A percentile compares a stretch with the other conserved stretches of the same genome.
Conservation (phyloP, 2,113 vertebrate species). For the Nestor notabilis region DNA sequence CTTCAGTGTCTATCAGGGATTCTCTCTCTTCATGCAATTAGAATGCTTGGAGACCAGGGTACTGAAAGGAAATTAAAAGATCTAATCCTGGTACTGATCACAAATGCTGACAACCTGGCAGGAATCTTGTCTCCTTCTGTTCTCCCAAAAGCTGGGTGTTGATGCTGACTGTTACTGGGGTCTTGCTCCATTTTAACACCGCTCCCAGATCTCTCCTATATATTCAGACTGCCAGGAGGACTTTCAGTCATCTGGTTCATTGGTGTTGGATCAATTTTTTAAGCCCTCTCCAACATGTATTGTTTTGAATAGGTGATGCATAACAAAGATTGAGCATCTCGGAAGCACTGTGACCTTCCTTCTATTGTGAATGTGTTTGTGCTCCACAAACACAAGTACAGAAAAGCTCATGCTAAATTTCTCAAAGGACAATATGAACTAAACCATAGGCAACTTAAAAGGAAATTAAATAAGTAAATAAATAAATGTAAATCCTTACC, state of each 20-base stretch:
- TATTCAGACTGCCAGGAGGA: not conserved
- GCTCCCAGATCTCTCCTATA: not conserved
- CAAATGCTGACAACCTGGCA: not conserved
- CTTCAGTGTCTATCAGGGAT: not conserved
- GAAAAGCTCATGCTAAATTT: not conserved
- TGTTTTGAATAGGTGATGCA: slow-evolving; percentile 6
- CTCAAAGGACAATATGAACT: not conserved
- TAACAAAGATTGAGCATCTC: not conserved
- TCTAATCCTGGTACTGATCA: not conserved
- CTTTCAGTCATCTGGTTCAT: not conserved
- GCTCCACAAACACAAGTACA: not conserved
- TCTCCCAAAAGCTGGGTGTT: not conserved
- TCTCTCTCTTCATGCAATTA: not conserved
- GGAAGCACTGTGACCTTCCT: not conserved
- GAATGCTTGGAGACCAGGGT: not conserved
- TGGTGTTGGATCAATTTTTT: not conserved
- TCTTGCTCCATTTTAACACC: not conserved
- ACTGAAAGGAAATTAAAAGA: not conserved
- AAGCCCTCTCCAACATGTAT: not conserved
- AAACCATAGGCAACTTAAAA: not conserved
- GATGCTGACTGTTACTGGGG: not conserved
- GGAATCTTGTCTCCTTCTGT: not conserved
- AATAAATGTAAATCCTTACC: not conserved
- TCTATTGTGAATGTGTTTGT: not conserved
- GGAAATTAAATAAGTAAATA: not conserved